Evolutionary conservation across 2,888 invertebrate species (phyloP), one percentile per base, ranked within the genome.

Genomic region (Mythimna vitellina): DNA sequence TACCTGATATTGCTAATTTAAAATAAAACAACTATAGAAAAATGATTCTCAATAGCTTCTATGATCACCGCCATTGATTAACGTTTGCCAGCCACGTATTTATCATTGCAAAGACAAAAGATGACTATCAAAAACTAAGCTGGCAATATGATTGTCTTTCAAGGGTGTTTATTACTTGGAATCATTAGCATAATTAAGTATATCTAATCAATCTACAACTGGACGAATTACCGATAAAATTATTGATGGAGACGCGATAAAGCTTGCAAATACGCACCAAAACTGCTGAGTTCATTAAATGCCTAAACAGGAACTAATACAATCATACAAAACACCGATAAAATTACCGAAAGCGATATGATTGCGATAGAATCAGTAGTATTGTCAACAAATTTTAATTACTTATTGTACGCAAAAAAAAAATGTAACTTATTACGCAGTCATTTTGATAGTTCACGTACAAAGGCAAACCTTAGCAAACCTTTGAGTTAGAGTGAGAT

Each of bases 261-360:
- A 20, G 12, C 25, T 73, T 20, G n/a, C 6, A 51, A 20, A 17
- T 51, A 29, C 14, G 14, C 22, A 8, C 8, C n/a, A 46, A 70
- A 70, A 35, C 5, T 60, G n/a, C 22, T 70, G 57, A 51, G 38
- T 68, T 68, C 29, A 56, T 51, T 12, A 2, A 53, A 12, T 22
- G 51, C 53, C 8, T 35, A 46, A 42, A 20, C 4, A 54, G 8
- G 29, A 9, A 38, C 29, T 65, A 65, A 73, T 63, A 42, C 46
- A 73, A 60, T 53, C 42, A 65, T n/a, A 70, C 62, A 70, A 70
- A 53, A 51, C 57, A 68, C 3, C 20, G 25, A 22, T 22, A 46
- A 46, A 22, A 71, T 68, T 63, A 62, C 65, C 17, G 17, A 46
- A 46, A 46, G 46, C 46, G 0, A 14, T 14, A 5, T 14, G 5